A percentile compares a stretch with the other conserved stretches of the same genome.
These are phyloP conservation scores for Chesias legatella DNA, from an alignment of 2,888 invertebrate genomes.

Conservation along the genomic window DNA sequence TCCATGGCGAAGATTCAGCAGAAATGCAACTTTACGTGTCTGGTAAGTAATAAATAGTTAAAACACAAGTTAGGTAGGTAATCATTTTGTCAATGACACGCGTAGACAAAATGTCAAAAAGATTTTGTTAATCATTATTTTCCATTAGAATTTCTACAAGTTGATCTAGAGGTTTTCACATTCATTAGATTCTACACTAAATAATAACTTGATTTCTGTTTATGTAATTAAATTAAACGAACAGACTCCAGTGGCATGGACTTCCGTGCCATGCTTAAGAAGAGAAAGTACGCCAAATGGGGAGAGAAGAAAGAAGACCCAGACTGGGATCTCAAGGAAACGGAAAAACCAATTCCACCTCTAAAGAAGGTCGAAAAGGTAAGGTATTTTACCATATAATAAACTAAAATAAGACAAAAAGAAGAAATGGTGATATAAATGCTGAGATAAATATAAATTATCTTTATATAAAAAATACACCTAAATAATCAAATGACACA, in stretches of 20 bases:
- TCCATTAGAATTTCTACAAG: too few relatives aligned
- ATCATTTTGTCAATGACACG: too few relatives aligned
- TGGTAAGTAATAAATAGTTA: conserved; percentile 77
- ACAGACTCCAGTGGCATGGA: conserved; percentile 98
- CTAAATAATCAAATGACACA: conserved; percentile 28
- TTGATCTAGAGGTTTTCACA: too few relatives aligned
- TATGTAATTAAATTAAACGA: conserved; percentile 7
- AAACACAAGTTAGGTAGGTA: too few relatives aligned
- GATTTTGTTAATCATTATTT: too few relatives aligned
- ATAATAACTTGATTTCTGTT: too few relatives aligned
- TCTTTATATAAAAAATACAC: conserved; percentile 17
- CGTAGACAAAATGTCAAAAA: too few relatives aligned
- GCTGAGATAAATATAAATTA: conserved; percentile 28
- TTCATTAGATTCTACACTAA: too few relatives aligned
- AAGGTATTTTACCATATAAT: conserved; percentile 51
- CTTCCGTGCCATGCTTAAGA: conserved; percentile 98
- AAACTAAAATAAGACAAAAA: conserved; percentile 5
- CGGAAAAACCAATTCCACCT: conserved; percentile 91
- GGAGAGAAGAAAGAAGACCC: conserved; percentile 93
- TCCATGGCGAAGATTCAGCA: conserved; percentile 96
- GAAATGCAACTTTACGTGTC: conserved; percentile 98
- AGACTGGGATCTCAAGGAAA: conserved; percentile 96
- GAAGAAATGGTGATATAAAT: conserved; percentile 60
- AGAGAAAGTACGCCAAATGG: conserved; percentile 97
- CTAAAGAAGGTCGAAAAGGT: conserved; percentile 97